These are phyloP conservation scores for Archips crataeganus DNA, from an alignment of 2,888 invertebrate genomes.

Conservation along the genomic window DNA sequence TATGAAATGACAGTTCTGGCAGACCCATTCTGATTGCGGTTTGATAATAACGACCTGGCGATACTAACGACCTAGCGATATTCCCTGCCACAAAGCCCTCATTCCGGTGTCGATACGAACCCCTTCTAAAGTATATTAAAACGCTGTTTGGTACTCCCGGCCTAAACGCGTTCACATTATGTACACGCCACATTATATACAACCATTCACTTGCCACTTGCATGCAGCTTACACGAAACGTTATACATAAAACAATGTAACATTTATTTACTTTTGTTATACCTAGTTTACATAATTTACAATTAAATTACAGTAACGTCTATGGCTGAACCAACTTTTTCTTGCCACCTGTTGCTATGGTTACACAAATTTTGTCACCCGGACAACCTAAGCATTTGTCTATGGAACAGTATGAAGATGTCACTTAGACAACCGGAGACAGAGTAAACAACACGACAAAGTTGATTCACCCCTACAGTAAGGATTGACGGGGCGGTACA, in stretches of 20 bases:
- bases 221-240: not conserved
- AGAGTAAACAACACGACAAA: too few species aligned
- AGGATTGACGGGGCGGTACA: not conserved
- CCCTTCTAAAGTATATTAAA: not conserved
- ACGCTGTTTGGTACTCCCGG: not conserved
- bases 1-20: too few species aligned
- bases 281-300: slow-evolving; percentile 1
- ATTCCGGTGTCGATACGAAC: not conserved
- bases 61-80: too few species aligned
- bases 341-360: too few species aligned
- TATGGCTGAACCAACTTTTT: too few species aligned
- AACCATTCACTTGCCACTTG: not conserved
- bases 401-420: too few species aligned
- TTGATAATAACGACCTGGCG: too few species aligned
- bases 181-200: slow-evolving; percentile 9
- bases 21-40: too few species aligned
- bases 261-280: not conserved
- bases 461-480: not conserved
- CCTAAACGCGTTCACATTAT: not conserved
- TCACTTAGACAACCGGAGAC: too few species aligned
- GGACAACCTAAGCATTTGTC: too few species aligned
- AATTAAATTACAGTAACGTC: not conserved
- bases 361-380: too few species aligned
- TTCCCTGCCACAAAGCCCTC: too few species aligned
- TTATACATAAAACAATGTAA: slow-evolving; percentile 7